Base-by-base conservation (phyloP, 2,888 invertebrate species). In the Campaea margaritaria region DNA sequence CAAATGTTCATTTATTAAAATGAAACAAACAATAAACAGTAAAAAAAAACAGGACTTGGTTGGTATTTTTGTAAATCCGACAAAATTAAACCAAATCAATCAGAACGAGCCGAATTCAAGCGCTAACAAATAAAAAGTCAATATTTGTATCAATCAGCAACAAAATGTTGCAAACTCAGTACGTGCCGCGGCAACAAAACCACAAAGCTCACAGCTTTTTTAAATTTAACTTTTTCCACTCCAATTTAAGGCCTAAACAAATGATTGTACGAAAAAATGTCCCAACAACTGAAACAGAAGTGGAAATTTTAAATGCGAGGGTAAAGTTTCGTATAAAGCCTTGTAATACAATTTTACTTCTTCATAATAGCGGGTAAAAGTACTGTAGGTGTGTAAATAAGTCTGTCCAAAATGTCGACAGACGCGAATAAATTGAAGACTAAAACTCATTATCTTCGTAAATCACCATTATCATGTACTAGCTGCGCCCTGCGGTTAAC, bases 141-240 rank as follows among this genome's bases (percentile, higher is more conserved):
- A 70, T 73, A 62, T 73, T 73, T 67, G 69, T 58, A 47, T 56
- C 61, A 69, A 69, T 71, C 70, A 70, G 53, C 61, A 61, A 65
- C 58, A 64, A 62, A 66, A 62, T 52, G 57, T 57, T 58, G 16
- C 31, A 31, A 61, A 64, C 48, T 62, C 51, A 7, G 60, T 50
- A 66, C 68, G 66, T 67, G 66, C 60, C 43, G 50, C 31, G 56
- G 31, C 28, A 43, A 56, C n/a, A 47, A 47, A 54, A 47, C 41
- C 52, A 14, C 43, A 14, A 43, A 9, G 2, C 7, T 47, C 50
- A 50, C 34, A 14, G 14, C 39, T 39, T 39, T 31, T 39, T 13
- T 5, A 39, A 39, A 13, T 14, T 0, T 14, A 14, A 21, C n/a
- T 44, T 21, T 39, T 13, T 39, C 12, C 16, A 47, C 28, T 41